A percentile compares a stretch with the other conserved stretches of the same genome.
Evolutionary conservation across 2,113 vertebrate genomes (phyloP).

Genomic region (Scomber scombrus): DNA sequence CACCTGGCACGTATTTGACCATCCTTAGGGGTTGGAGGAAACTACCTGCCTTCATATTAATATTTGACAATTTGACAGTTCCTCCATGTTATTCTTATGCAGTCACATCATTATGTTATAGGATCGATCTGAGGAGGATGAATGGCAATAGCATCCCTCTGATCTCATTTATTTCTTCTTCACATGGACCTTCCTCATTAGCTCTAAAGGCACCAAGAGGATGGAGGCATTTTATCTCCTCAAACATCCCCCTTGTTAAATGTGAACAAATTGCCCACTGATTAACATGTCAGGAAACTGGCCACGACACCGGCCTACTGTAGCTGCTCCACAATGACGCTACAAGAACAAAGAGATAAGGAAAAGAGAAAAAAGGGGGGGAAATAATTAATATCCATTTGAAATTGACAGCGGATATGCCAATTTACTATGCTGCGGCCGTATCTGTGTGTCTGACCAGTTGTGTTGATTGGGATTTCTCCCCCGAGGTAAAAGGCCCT

Average conservation of each 20-base stretch:
- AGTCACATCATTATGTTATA: background rate
- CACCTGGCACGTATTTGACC: background rate
- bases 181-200: conserved; percentile 54
- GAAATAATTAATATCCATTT: conserved; percentile 71
- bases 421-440: conserved; percentile 73
- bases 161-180: conserved; percentile 1
- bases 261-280: conserved; percentile 72
- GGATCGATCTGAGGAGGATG: conserved; percentile 3
- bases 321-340: conserved; percentile 55
- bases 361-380: conserved; percentile 41
- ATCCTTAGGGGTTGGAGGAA: background rate
- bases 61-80: background rate
- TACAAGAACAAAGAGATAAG: conserved; percentile 61
- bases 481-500: conserved; percentile 76
- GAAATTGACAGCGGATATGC: conserved; percentile 67
- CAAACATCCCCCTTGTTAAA: conserved; percentile 66
- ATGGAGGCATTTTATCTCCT: conserved; percentile 65
- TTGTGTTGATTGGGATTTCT: conserved; percentile 80
- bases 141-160: conserved; percentile 33
- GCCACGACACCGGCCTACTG: conserved; percentile 44
- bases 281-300: conserved; percentile 73
- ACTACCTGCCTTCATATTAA: background rate
- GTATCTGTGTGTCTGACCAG: conserved; percentile 71
- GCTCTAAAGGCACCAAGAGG: conserved; percentile 30
- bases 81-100: background rate